These are phyloP conservation scores for Lepus timidus DNA, from an alignment of 2,113 vertebrate species.

Conservation along the genomic window DNA sequence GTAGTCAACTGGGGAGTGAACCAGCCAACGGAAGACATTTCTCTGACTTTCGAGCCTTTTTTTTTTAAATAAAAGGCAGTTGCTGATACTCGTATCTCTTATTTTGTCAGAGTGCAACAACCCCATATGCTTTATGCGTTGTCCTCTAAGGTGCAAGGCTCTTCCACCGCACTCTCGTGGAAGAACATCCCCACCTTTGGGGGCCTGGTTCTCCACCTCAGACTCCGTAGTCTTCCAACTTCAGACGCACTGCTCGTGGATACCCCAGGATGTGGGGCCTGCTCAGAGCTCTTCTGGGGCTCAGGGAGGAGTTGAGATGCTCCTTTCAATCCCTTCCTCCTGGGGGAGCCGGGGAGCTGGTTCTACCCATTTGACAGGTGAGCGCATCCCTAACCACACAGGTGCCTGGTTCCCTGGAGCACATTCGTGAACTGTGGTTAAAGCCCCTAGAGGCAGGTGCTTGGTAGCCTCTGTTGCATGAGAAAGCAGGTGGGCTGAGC, in stretches of 20 bases:
- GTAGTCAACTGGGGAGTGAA: too few relatives aligned
- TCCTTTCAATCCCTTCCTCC: neutral
- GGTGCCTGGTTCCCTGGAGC: neutral
- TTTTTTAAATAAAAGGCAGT: neutral
- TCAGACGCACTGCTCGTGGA: neutral
- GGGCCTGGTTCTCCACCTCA: neutral
- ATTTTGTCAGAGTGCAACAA: neutral
- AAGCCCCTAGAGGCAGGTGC: neutral
- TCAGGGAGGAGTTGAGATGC: neutral
- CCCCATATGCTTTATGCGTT: neutral
- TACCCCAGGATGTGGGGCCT: neutral
- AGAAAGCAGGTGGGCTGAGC: neutral
- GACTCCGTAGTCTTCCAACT: neutral
- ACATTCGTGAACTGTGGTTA: neutral
- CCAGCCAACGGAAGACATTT: too few relatives aligned
- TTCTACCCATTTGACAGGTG: neutral
- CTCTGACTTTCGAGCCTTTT: too few relatives aligned
- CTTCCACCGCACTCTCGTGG: neutral
- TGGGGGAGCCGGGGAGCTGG: neutral
- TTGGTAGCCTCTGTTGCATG: too few relatives aligned
- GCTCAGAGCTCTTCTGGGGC: neutral
- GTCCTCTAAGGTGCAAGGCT: neutral
- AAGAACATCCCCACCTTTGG: neutral
- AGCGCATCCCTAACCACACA: rapidly evolving
- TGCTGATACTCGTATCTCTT: neutral